These are phyloP conservation scores for Nylanderia fulva DNA, from an alignment of 1,140 invertebrate species.

Conservation along the genomic window DNA sequence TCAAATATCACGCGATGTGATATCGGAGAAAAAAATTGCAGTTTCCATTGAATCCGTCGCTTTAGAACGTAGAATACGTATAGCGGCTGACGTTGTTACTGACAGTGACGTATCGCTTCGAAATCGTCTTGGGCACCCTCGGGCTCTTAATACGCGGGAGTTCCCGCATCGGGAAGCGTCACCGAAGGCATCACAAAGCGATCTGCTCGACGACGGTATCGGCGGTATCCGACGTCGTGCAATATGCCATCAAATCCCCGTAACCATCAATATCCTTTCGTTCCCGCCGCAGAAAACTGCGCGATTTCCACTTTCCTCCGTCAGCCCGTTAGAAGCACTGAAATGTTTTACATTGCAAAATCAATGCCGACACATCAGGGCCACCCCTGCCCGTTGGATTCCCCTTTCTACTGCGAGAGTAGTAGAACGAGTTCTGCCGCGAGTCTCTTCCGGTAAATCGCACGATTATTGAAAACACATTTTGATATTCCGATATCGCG, in stretches of 20 bases:
- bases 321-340: slow-evolving; percentile 70
- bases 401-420: slow-evolving; percentile 14
- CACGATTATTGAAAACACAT: slow-evolving; percentile 84
- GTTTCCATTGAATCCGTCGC: background rate
- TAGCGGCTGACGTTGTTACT: slow-evolving; percentile 48
- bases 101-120: slow-evolving; percentile 77
- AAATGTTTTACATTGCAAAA: slow-evolving; percentile 87
- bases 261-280: slow-evolving; percentile 85
- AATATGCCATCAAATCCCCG: slow-evolving; percentile 86
- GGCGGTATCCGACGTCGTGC: slow-evolving; percentile 76
- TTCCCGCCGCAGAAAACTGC: slow-evolving; percentile 69
- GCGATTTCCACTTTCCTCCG: slow-evolving; percentile 65
- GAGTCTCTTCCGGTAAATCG: slow-evolving; percentile 81
- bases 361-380: slow-evolving; percentile 81
- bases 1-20: background rate
- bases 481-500: slow-evolving; percentile 71
- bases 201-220: slow-evolving; percentile 77
- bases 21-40: background rate
- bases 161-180: slow-evolving; percentile 81
- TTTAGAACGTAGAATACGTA: slow-evolving; percentile 35
- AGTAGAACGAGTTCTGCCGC: slow-evolving; percentile 12
- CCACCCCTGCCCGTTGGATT: slow-evolving; percentile 57
- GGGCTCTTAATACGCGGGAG: slow-evolving; percentile 59
- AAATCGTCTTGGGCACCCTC: slow-evolving; percentile 72
- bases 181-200: slow-evolving; percentile 85